Evolutionary conservation across 2,113 vertebrate species (phyloP).

Genomic region (Meriones unguiculatus): DNA sequence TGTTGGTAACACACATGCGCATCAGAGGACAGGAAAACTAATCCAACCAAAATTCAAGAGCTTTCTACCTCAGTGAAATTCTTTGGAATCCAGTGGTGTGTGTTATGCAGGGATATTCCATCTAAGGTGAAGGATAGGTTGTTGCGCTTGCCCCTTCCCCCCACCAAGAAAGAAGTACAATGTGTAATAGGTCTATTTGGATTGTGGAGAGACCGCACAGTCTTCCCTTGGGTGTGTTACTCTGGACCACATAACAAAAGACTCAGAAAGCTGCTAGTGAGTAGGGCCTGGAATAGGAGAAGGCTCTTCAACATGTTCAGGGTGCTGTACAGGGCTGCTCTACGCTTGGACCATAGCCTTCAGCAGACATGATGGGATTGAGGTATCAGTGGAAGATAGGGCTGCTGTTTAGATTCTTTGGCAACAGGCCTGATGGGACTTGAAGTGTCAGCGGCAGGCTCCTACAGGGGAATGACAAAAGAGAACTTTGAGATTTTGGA

Average conservation of each 20-base stretch:
- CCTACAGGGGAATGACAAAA: not conserved
- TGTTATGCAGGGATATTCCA: not conserved
- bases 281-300: not conserved
- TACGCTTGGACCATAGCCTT: not conserved
- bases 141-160: not conserved
- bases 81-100: not conserved
- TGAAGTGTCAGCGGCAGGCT: no score
- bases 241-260: not conserved
- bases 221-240: not conserved
- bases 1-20: not conserved
- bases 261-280: not conserved
- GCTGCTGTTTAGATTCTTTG: not conserved
- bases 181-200: not conserved
- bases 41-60: not conserved
- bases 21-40: not conserved
- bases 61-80: not conserved
- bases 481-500: not conserved
- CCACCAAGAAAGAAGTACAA: not conserved
- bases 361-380: not conserved
- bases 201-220: not conserved
- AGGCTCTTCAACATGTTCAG: not conserved
- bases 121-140: not conserved
- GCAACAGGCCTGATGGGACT: no score
- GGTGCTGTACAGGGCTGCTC: not conserved
- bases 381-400: not conserved